phyloP scores from a whole-genome alignment of 2,888 invertebrate species.

The Proisotoma minuta region DNA sequence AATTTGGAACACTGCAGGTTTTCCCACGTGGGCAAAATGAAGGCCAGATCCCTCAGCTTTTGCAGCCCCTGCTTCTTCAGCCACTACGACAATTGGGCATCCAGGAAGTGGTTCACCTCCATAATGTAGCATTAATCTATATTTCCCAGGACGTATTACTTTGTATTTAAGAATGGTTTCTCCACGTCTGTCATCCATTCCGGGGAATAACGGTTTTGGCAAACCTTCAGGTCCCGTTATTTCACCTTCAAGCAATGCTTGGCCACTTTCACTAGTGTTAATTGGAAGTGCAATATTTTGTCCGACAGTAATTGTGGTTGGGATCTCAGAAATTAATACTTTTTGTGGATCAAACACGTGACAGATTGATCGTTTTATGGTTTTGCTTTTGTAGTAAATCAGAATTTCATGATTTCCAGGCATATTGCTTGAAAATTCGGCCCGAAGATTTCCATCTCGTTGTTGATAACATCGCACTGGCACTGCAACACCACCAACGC shows the following conservation, averaged over 20 bases:
- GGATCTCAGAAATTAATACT: conserved; percentile 65
- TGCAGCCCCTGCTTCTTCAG: conserved; percentile 59
- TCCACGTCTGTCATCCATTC: conserved; percentile 58
- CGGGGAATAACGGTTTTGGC: conserved; percentile 73
- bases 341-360: conserved; percentile 84
- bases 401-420: conserved; percentile 62
- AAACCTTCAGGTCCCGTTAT: conserved; percentile 83
- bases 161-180: conserved; percentile 77
- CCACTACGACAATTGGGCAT: conserved; percentile 57
- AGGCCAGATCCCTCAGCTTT: conserved; percentile 61
- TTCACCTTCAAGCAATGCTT: conserved; percentile 78
- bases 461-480: conserved; percentile 93
- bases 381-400: conserved; percentile 82
- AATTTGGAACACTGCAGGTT: conserved; percentile 57
- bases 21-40: conserved; percentile 54
- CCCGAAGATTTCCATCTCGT: conserved; percentile 88
- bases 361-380: conserved; percentile 84
- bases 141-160: conserved; percentile 76
- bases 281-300: conserved; percentile 80
- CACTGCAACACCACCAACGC: conserved; percentile 67
- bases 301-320: conserved; percentile 67
- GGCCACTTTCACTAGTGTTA: conserved; percentile 73
- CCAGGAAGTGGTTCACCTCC: conserved; percentile 58
- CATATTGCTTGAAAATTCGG: conserved; percentile 64
- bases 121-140: conserved; percentile 60